Evolutionary conservation across 2,888 invertebrate species (phyloP).

Genomic region (Eupeodes luniger): DNA sequence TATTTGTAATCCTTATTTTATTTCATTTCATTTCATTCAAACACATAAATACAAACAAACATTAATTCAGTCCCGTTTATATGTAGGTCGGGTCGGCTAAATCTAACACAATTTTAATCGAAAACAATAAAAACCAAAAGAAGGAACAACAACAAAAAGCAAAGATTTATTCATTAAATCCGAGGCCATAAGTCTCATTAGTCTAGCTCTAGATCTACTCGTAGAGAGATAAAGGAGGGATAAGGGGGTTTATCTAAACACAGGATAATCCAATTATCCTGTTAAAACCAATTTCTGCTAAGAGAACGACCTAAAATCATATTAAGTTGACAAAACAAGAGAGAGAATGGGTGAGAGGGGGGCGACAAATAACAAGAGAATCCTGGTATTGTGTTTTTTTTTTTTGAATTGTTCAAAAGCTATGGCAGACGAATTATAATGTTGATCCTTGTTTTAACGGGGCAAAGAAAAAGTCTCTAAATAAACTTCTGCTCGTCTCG

Average conservation of each 20-base stretch:
- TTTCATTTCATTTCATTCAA: background rate
- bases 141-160: conserved; percentile 19
- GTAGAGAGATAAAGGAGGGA: background rate
- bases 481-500: background rate
- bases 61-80: too few species aligned
- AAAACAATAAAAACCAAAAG: background rate
- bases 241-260: background rate
- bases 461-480: conserved; percentile 18
- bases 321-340: background rate
- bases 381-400: conserved; percentile 27
- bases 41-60: background rate
- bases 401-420: background rate
- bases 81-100: too few species aligned
- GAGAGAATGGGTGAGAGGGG: background rate
- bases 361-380: conserved; percentile 7
- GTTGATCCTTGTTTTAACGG: conserved; percentile 17
- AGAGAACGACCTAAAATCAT: conserved; percentile 16
- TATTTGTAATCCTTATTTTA: too few species aligned
- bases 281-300: conserved; percentile 33
- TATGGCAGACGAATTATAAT: conserved; percentile 12
- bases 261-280: conserved; percentile 57
- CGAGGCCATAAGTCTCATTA: conserved; percentile 3
- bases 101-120: conserved; percentile 1
- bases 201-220: background rate
- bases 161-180: conserved; percentile 1